Percentiles rank a stretch among this genome's conserved stretches.
Conservation (phyloP, 2,888 invertebrate species). For the Drosophila falleni region DNA sequence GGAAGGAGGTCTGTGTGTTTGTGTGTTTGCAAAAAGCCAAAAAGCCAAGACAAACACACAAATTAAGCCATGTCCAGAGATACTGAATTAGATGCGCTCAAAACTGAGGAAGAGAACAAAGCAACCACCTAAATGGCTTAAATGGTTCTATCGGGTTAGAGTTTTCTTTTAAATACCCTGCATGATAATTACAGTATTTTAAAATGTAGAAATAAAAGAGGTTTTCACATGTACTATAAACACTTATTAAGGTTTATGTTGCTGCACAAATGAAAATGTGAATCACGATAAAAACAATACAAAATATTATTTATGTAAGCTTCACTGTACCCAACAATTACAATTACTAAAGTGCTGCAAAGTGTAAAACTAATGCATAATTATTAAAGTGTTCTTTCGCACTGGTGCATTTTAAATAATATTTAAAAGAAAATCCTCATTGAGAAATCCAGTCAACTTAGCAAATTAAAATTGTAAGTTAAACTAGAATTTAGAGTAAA, state of each 20-base stretch:
- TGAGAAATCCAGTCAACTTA: background rate
- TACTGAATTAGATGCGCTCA: conserved; percentile 41
- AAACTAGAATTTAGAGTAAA: conserved; percentile 21
- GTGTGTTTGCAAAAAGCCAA: conserved; percentile 41
- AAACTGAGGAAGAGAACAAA: conserved; percentile 6
- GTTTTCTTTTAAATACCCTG: background rate
- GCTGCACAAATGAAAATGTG: background rate
- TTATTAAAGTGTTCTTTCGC: background rate
- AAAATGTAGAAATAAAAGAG: background rate
- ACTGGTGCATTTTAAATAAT: background rate
- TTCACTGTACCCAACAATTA: background rate
- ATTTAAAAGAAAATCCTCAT: background rate
- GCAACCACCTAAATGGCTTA: conserved; percentile 4
- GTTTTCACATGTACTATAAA: background rate
- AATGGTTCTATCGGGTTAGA: conserved; percentile 21
- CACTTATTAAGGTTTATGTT: background rate
- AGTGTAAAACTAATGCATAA: background rate
- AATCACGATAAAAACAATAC: background rate
- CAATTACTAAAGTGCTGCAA: background rate
- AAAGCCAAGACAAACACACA: conserved; percentile 30
- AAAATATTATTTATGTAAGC: background rate
- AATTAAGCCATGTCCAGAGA: conserved; percentile 49
- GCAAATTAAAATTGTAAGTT: conserved; percentile 9
- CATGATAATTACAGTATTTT: background rate
- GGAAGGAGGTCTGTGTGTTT: background rate